A percentile compares a stretch with the other conserved stretches of the same genome.
Evolutionary conservation across 2,113 vertebrate genomes (phyloP).

Genomic region (Lagopus muta): DNA sequence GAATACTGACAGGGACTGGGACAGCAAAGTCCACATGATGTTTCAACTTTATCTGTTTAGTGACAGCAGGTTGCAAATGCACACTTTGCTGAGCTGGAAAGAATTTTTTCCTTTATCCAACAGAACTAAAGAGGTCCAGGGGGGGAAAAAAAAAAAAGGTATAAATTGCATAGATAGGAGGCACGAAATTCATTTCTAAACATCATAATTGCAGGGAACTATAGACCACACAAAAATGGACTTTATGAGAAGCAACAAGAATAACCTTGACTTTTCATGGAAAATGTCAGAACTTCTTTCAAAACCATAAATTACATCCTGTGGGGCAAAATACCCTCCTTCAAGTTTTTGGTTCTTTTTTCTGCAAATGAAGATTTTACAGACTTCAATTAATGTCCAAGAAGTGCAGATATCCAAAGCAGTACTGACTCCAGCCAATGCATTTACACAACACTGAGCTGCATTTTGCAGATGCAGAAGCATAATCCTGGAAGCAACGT

Average conservation of each 20-base stretch:
- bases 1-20: constrained; percentile 39
- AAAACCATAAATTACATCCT: not conserved
- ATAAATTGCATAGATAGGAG: constrained; percentile 13
- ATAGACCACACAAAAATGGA: not conserved
- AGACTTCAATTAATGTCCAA: not conserved
- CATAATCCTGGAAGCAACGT: not conserved
- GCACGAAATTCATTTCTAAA: constrained; percentile 20
- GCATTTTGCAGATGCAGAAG: not conserved
- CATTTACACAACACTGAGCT: not conserved
- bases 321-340: not conserved
- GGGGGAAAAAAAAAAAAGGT: not conserved
- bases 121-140: not conserved
- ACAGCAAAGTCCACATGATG: constrained; percentile 15
- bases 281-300: constrained; percentile 17
- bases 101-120: not conserved
- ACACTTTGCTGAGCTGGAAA: constrained; percentile 19
- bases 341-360: not conserved
- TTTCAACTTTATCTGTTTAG: constrained; percentile 43
- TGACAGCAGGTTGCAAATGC: constrained; percentile 27
- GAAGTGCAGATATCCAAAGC: not conserved
- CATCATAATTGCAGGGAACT: not conserved
- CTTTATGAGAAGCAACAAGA: constrained; percentile 6
- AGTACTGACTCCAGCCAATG: not conserved
- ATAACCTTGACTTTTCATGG: not conserved
- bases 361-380: not conserved